Evolutionary conservation across 2,113 vertebrate genomes (phyloP).

Genomic region (Corythaixoides concolor): DNA sequence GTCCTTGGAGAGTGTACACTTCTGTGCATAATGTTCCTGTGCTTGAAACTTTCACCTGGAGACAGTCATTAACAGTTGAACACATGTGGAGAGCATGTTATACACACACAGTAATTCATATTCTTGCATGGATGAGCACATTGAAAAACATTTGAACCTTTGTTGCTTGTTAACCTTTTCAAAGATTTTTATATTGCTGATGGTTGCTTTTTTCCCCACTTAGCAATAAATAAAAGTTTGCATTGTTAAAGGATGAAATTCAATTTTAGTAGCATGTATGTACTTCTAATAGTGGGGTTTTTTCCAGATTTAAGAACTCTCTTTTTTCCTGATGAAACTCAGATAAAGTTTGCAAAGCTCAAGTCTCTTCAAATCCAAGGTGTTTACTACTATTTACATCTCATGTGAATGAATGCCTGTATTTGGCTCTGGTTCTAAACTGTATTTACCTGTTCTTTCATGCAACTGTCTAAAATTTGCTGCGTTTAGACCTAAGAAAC

Average conservation of each 20-base stretch:
- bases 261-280: neutral
- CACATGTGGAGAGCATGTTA: accelerated
- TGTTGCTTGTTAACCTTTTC: neutral
- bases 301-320: slow-evolving; percentile 5
- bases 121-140: accelerated
- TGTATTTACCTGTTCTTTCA: neutral
- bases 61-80: neutral
- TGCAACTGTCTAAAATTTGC: neutral
- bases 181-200: neutral
- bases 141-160: neutral
- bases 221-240: neutral
- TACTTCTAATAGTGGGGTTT: slow-evolving; percentile 8
- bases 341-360: slow-evolving; percentile 22
- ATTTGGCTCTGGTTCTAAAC: neutral
- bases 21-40: too few relatives aligned
- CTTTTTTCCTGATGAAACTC: slow-evolving; percentile 10
- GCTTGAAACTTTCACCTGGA: neutral
- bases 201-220: neutral
- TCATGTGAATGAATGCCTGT: neutral
- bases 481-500: neutral
- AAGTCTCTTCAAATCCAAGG: slow-evolving; percentile 1
- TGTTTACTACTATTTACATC: slow-evolving; percentile 18
- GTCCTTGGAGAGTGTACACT: neutral
- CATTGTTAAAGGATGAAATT: neutral
- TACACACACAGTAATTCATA: accelerated